Conservation (phyloP, 2,888 invertebrate species). For the Philaethria dido region DNA sequence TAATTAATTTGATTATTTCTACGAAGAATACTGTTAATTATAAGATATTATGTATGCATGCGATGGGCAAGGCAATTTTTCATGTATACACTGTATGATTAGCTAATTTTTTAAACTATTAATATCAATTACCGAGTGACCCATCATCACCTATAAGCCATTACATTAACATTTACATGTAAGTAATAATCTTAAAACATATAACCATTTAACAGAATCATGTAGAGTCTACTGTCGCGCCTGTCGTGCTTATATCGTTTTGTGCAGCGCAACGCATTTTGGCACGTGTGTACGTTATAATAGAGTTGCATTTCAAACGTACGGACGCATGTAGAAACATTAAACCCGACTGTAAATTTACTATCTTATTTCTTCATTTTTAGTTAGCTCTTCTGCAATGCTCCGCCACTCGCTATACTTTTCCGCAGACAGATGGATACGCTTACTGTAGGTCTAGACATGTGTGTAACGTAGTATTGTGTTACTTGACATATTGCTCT, state of each 20-base stretch:
- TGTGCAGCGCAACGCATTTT: conserved; percentile 50
- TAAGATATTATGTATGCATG: conserved; percentile 13
- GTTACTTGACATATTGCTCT: conserved; percentile 25
- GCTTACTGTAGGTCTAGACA: conserved; percentile 36
- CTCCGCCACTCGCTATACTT: conserved; percentile 65
- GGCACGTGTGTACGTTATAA: conserved; percentile 51
- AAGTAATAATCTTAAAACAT: conserved; percentile 51
- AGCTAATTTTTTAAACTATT: neutral
- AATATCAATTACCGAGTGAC: neutral
- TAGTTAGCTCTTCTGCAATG: conserved; percentile 77
- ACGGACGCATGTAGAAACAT: conserved; percentile 59
- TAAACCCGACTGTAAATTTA: conserved; percentile 78
- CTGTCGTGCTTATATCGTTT: conserved; percentile 59
- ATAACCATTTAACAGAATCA: conserved; percentile 48
- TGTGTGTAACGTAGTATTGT: conserved; percentile 29
- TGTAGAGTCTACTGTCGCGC: conserved; percentile 50
- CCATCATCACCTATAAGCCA: conserved; percentile 46
- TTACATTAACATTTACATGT: conserved; percentile 50
- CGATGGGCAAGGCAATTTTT: conserved; percentile 31
- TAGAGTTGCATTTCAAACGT: conserved; percentile 59
- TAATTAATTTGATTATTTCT: neutral
- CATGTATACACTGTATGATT: neutral
- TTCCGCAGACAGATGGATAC: conserved; percentile 46
- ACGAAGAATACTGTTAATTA: neutral
- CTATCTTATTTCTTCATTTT: conserved; percentile 80